These are phyloP conservation scores for Chiloscyllium plagiosum DNA, from an alignment of 2,113 vertebrate species.

Conservation along the genomic window DNA sequence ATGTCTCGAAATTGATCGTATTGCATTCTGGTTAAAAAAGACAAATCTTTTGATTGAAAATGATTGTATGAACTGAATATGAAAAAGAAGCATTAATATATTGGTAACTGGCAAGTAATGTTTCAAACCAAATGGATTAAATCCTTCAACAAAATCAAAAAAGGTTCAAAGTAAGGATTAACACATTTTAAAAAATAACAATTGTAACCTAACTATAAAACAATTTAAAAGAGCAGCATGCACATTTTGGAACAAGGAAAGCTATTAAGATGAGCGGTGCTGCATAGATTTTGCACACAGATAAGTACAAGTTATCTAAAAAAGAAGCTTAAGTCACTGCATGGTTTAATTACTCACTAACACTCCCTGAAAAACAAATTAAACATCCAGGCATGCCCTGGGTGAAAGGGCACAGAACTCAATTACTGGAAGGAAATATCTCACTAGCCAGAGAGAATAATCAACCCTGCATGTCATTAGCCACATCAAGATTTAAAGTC, in stretches of 20 bases:
- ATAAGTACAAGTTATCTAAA: constrained; percentile 50
- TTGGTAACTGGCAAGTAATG: neutral
- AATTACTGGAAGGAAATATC: constrained; percentile 66
- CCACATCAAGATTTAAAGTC: constrained; percentile 48
- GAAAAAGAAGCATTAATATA: neutral
- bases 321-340: constrained; percentile 54
- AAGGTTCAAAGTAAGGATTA: neutral
- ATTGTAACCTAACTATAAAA: neutral
- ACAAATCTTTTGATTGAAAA: neutral
- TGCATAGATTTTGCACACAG: neutral
- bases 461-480: constrained; percentile 48
- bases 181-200: neutral
- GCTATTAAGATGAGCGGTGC: neutral
- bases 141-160: neutral
- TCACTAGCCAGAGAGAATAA: constrained; percentile 57
- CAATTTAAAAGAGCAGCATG: neutral
- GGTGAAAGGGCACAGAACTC: constrained; percentile 60
- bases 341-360: constrained; percentile 54
- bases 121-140: neutral
- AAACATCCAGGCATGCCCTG: constrained; percentile 46
- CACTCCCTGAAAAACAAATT: constrained; percentile 57
- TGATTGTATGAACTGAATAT: neutral
- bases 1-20: neutral
- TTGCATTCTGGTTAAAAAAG: neutral
- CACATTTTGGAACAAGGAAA: neutral